phyloP scores from a whole-genome alignment of 2,888 invertebrate species.

The Drosophila dives region DNA sequence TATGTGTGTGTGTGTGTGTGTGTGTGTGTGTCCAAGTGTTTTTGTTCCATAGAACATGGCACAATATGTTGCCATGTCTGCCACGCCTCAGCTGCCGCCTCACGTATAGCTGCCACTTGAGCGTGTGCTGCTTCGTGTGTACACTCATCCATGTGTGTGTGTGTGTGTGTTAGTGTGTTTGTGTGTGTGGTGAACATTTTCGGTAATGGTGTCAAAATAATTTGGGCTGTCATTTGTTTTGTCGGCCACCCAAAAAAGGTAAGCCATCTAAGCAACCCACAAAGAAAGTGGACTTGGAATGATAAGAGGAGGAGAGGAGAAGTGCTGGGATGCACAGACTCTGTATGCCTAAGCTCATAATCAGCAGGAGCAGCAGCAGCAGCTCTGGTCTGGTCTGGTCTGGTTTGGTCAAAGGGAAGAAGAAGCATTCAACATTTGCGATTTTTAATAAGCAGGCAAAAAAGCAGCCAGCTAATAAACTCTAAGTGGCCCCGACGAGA shows the following conservation, averaged over 20 bases:
- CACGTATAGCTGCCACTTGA: constrained; percentile 57
- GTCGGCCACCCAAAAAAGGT: constrained; percentile 54
- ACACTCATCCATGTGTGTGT: not conserved
- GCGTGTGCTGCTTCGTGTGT: constrained; percentile 16
- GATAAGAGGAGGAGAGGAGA: not conserved
- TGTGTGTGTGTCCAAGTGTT: constrained; percentile 30
- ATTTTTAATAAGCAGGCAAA: constrained; percentile 61
- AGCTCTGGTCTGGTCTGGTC: constrained; percentile 7
- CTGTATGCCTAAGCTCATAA: constrained; percentile 49
- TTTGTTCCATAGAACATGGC: constrained; percentile 69
- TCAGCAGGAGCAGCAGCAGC: constrained; percentile 32
- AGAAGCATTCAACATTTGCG: constrained; percentile 48
- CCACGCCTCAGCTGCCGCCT: constrained; percentile 38
- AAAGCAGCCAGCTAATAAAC: constrained; percentile 52
- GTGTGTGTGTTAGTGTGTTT: constrained; percentile 18
- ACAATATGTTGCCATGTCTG: constrained; percentile 78
- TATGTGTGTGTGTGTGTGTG: constrained; percentile 18
- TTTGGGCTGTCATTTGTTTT: constrained; percentile 75
- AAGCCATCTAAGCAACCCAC: constrained; percentile 42
- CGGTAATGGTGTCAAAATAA: constrained; percentile 79
- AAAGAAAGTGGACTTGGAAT: not conserved
- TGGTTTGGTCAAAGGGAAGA: constrained; percentile 9
- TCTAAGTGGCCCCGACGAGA: constrained; percentile 20
- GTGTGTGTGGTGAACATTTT: constrained; percentile 51
- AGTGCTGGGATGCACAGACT: not conserved